phyloP scores from a whole-genome alignment of 2,797 vertebrate genomes.

The Myotis daubentonii region DNA sequence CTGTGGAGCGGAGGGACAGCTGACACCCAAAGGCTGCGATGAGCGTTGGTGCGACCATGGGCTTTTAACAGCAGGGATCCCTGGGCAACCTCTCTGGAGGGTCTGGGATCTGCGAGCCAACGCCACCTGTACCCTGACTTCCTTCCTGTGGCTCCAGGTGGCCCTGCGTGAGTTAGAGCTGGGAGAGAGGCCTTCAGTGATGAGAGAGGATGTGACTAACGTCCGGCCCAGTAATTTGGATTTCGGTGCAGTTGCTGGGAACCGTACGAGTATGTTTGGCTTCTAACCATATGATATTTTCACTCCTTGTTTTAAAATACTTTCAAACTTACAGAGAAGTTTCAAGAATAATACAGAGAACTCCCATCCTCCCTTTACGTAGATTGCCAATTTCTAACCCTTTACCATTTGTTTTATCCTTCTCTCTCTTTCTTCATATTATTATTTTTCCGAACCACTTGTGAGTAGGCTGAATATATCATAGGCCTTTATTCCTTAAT shows the following conservation, averaged over 20 bases:
- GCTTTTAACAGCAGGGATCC: not conserved
- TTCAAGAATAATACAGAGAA: not conserved
- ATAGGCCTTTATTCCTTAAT: not conserved
- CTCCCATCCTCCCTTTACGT: not conserved
- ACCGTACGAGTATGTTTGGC: not conserved
- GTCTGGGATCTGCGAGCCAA: not conserved
- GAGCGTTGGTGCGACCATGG: not conserved
- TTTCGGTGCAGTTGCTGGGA: not conserved
- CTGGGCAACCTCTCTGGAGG: not conserved
- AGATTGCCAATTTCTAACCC: not conserved
- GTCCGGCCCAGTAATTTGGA: not conserved
- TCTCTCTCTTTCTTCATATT: not conserved
- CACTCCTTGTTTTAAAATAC: slow-evolving; percentile 29
- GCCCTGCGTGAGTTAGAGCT: not conserved
- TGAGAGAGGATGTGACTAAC: not conserved
- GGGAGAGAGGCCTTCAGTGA: not conserved
- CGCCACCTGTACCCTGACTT: not conserved
- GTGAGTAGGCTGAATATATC: not conserved
- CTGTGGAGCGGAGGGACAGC: not conserved
- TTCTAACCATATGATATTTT: not conserved
- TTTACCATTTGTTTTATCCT: not conserved
- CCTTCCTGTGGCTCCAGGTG: not conserved
- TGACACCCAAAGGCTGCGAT: not conserved
- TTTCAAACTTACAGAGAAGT: not conserved
- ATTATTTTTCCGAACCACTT: not conserved